A percentile compares a stretch with the other conserved stretches of the same genome.
These are phyloP conservation scores for Hirundo rustica DNA, from an alignment of 2,797 vertebrate species.

Conservation along the genomic window DNA sequence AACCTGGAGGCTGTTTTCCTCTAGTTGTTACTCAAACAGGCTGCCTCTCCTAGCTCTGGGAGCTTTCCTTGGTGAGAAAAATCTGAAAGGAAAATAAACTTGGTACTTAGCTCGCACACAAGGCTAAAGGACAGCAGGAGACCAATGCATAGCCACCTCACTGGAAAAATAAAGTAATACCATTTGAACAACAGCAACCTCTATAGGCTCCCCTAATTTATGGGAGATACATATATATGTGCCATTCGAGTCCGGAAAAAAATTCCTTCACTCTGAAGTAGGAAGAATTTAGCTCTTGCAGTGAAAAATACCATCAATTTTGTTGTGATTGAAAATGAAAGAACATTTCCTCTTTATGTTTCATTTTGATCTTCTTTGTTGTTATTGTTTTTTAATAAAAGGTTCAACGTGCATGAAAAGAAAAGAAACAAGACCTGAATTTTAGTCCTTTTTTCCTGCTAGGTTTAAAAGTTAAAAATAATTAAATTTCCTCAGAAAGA, in stretches of 20 bases:
- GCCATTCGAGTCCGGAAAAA: background rate
- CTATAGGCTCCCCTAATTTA: background rate
- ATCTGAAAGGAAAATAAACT: background rate
- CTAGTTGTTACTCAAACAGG: background rate
- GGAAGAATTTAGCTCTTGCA: background rate
- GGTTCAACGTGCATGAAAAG: background rate
- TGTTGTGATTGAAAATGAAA: constrained; percentile 14
- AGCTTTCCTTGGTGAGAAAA: background rate
- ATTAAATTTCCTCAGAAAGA: background rate
- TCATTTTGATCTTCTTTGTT: background rate
- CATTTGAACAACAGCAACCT: background rate
- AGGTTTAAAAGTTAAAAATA: background rate
- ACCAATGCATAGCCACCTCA: background rate
- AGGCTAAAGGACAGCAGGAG: background rate
- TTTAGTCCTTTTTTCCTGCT: background rate
- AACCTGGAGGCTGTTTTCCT: background rate
- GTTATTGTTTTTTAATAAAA: background rate
- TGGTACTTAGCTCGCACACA: background rate
- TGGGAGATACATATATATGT: background rate
- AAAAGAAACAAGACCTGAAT: background rate
- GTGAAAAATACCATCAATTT: background rate
- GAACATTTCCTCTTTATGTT: background rate
- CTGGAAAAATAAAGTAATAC: background rate
- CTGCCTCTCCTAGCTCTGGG: background rate
- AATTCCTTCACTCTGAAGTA: background rate